Percentiles rank a stretch among this genome's conserved stretches.
Evolutionary conservation across 1,140 invertebrate genomes (phyloP).

Genomic region (Heliconius melpomene): DNA sequence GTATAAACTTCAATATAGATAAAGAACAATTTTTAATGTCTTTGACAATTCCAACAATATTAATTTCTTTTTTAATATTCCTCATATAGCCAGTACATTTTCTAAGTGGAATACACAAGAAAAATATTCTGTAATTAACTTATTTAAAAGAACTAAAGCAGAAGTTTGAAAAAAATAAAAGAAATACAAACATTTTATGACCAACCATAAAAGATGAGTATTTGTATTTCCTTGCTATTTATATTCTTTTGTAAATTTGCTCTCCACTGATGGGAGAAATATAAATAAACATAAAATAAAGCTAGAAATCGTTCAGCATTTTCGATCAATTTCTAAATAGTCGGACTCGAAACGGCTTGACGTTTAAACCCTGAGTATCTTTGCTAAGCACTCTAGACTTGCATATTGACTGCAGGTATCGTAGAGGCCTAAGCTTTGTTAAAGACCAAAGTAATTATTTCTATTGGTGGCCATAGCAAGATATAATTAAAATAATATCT

Average conservation of each 20-base stretch:
- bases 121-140: not conserved
- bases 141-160: too few relatives aligned
- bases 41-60: constrained; percentile 31
- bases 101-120: not conserved
- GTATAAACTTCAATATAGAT: not conserved
- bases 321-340: constrained; percentile 31
- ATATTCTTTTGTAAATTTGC: constrained; percentile 30
- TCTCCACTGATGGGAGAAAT: constrained; percentile 16
- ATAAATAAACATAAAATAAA: constrained; percentile 32
- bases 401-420: constrained; percentile 22
- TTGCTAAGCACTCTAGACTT: constrained; percentile 28
- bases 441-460: not conserved
- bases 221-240: constrained; percentile 27
- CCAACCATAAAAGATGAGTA: not conserved
- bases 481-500: constrained; percentile 3
- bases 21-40: constrained; percentile 18
- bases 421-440: constrained; percentile 4
- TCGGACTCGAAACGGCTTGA: constrained; percentile 16
- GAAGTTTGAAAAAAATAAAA: not conserved
- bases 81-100: not conserved
- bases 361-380: constrained; percentile 29
- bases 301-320: constrained; percentile 19
- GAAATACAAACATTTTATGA: not conserved
- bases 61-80: not conserved
- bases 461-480: not conserved